Evolutionary conservation across 2,797 vertebrate genomes (phyloP), one percentile per base, ranked within the genome.

Genomic region (Pseudocheirus occidentalis): DNA sequence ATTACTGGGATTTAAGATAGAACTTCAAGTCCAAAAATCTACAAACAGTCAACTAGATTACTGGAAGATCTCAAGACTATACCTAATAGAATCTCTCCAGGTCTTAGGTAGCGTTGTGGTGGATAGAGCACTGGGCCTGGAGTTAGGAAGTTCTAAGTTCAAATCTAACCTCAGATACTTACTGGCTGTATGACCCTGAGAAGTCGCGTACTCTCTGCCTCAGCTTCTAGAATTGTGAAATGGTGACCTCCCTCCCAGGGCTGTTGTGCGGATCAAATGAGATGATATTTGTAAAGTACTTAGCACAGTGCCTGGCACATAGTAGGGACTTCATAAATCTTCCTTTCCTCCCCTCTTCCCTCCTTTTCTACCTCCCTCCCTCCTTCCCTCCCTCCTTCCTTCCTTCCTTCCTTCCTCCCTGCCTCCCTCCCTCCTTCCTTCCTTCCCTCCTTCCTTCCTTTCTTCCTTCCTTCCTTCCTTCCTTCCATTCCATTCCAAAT

Each of bases 391-490:
- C 14, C 5, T 18, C n/a, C n/a, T 16, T 5, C 1, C 13, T 5
- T 31, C 4, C 62, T 34, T n/a, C 9, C 27, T 40, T 40, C n/a
- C 66, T 52, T 52, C 40, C 18, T 21, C 16, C 14, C 5, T 18
- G 14, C n/a, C 18, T 5, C 1, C 13, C 5, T 31, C 4, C 62
- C n/a, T n/a, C 9, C 27, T 3, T 27, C 4, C 29, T 1, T 29
- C n/a, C n/a, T n/a, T 18, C 16, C 14, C 5, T 18, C n/a, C n/a
- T 16, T 5, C 1, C 13, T 5, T 31, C 4, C 62, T 34, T n/a
- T 28, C 27, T 3, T 27, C 4, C 29, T 1, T 29, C 40, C 21
- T 46, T 0, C 40, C 16, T 46, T 24, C 3, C 18, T 40, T 40
- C n/a, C 66, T 5, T 52, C 40, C 18, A 5, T 7, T 40, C 24